These are phyloP conservation scores for Mugil cephalus DNA, from an alignment of 2,113 vertebrate species.

Conservation along the genomic window DNA sequence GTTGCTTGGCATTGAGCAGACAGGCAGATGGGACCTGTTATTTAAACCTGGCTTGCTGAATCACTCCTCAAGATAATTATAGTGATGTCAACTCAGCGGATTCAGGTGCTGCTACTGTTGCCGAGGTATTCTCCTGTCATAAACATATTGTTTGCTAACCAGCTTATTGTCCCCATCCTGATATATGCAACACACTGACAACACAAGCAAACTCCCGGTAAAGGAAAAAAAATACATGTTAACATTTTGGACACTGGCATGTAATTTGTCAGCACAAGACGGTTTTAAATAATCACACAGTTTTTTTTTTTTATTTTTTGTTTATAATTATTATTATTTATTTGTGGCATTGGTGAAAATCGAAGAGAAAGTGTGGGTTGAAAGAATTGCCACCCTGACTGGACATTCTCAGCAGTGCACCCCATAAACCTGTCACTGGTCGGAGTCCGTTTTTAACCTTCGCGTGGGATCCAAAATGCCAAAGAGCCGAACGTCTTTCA, in stretches of 20 bases:
- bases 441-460: conserved; percentile 76
- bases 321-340: too few species aligned
- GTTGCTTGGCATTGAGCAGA: conserved; percentile 9
- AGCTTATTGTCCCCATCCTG: conserved; percentile 19
- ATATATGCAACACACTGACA: conserved; percentile 11
- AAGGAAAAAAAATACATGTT: not conserved
- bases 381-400: conserved; percentile 58
- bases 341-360: conserved; percentile 58
- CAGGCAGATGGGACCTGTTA: conserved; percentile 38
- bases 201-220: not conserved
- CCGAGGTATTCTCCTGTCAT: not conserved
- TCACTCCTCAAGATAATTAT: conserved; percentile 50
- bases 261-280: conserved; percentile 23
- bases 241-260: conserved; percentile 18
- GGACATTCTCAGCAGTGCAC: conserved; percentile 36
- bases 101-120: not conserved
- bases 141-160: conserved; percentile 1
- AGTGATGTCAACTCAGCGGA: conserved; percentile 19
- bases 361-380: conserved; percentile 47
- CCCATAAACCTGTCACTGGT: conserved; percentile 70
- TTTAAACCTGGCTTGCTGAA: conserved; percentile 40
- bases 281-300: conserved; percentile 27
- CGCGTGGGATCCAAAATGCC: conserved; percentile 74
- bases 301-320: conserved; percentile 61
- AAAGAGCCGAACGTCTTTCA: conserved; percentile 76